Evolutionary conservation across 2,797 vertebrate species (phyloP).

Genomic region (Epinephelus malabaricus): DNA sequence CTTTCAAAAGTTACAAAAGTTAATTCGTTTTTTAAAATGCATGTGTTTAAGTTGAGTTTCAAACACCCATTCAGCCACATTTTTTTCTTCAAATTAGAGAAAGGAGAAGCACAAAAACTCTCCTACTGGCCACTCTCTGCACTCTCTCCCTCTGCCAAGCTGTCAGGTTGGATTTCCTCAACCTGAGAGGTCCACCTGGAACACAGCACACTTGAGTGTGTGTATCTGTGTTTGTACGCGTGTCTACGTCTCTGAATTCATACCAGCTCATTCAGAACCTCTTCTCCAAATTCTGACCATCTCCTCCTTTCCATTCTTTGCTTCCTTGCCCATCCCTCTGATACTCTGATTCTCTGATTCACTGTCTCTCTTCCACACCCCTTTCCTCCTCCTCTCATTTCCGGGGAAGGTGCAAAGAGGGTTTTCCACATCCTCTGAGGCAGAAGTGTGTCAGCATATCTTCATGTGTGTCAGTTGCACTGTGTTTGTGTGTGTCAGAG

Average conservation of each 20-base stretch:
- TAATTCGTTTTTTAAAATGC: not conserved
- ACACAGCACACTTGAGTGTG: not conserved
- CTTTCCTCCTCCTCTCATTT: slow-evolving; percentile 10
- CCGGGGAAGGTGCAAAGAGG: slow-evolving; percentile 52
- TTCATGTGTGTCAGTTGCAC: slow-evolving; percentile 61
- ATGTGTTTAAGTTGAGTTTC: not conserved
- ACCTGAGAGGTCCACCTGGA: slow-evolving; percentile 48
- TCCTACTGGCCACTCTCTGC: slow-evolving; percentile 32
- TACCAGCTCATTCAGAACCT: slow-evolving; percentile 41
- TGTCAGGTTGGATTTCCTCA: slow-evolving; percentile 69
- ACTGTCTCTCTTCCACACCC: slow-evolving; percentile 10
- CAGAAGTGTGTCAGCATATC: slow-evolving; percentile 77
- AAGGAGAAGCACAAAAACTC: slow-evolving; percentile 26
- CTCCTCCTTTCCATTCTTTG: slow-evolving; percentile 40
- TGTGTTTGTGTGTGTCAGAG: slow-evolving; percentile 64
- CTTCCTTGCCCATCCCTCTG: slow-evolving; percentile 4
- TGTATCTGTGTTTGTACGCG: slow-evolving; percentile 6
- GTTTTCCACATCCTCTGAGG: slow-evolving; percentile 75
- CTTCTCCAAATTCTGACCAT: slow-evolving; percentile 31
- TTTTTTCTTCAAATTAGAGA: slow-evolving; percentile 1
- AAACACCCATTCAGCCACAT: not conserved
- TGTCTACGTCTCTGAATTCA: slow-evolving; percentile 29
- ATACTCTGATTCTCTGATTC: not conserved
- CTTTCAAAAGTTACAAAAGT: not conserved
- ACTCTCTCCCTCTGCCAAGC: slow-evolving; percentile 40